Evolutionary conservation across 35 echinoderm and acorn worm genomes (phyloP).

Genomic region (Holothuria glaberrima): DNA sequence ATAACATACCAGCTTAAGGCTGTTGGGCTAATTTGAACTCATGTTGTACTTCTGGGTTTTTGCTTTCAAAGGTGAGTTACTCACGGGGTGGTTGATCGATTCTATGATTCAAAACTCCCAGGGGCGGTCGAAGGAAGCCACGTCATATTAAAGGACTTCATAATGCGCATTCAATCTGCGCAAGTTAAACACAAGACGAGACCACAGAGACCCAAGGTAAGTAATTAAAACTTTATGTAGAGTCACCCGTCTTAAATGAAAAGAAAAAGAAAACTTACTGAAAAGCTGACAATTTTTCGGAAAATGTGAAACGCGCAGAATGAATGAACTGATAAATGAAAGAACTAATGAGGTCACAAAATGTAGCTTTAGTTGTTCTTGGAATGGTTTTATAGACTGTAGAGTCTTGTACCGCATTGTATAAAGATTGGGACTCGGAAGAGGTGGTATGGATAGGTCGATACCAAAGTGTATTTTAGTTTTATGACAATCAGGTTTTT

Average conservation of each 20-base stretch:
- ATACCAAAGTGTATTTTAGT: too few species aligned
- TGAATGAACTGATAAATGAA: too few species aligned
- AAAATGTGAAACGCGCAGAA: too few species aligned
- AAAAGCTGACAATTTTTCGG: not conserved
- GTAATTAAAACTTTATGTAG: not conserved
- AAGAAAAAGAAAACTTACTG: not conserved
- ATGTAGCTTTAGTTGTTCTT: too few species aligned
- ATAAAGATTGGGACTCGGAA: too few species aligned
- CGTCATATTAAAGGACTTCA: conserved; percentile 32
- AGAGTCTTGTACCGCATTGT: too few species aligned
- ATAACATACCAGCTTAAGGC: conserved; percentile 44
- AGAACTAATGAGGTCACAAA: too few species aligned
- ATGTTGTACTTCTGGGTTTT: conserved; percentile 43
- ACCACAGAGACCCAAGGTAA: not conserved
- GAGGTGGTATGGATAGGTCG: too few species aligned
- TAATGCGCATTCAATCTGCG: conserved; percentile 45
- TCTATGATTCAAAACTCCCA: conserved; percentile 27
- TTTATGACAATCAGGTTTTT: too few species aligned
- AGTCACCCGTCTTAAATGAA: not conserved
- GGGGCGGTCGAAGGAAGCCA: conserved; percentile 33
- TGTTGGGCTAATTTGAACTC: conserved; percentile 34
- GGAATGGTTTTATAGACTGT: too few species aligned
- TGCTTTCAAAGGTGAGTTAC: conserved; percentile 4
- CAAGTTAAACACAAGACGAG: conserved; percentile 15
- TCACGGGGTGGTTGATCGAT: conserved; percentile 30